Base-by-base conservation (phyloP, 2,113 vertebrate species). In the Rhinopomastus cyanomelas region DNA sequence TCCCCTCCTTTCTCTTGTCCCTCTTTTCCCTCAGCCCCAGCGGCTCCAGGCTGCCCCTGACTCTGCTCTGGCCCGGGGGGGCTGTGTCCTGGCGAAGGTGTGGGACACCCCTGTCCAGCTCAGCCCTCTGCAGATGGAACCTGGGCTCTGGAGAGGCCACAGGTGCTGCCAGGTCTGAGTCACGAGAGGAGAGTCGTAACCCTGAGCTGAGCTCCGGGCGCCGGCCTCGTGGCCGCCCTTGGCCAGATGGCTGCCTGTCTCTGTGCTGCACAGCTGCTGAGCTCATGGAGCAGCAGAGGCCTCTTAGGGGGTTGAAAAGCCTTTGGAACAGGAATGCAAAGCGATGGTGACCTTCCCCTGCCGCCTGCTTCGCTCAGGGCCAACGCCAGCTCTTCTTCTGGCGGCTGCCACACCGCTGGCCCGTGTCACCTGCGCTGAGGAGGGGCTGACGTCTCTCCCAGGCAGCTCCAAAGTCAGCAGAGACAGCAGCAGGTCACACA, bases 251-350 rank as follows among this genome's bases (percentile, higher is more conserved):
- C 12, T 48, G 1, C 49, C 6, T 21, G 36, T 49, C 39, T 30
- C 0, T 8, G 73, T 51, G 83, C 76, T 22, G 91, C 89, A 32
- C 87, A 30, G 49, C 80, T 76, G 88, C 67, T 16, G 34, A 7
- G 64, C 36, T 12, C 80, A 3, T 5, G 3, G 71, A 2, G 65
- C 42, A 1, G 0, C 1, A 5, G 27, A 5, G 42, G 0, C 48
- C 71, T 78, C 39, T 1, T 8, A 5, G 51, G 36, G 36, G 22
- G 5, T 0, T 21, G 14, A 2, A 8, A 13, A 46, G 2, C 13
- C 1, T 3, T 0, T 7, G 73, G 64, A 8, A 3, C 13, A 26
- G 32, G 29, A 85, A 32, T 0, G 51, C 67, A 1, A 9, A 66
- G 60, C 0, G 1, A 3, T 3, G 2, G 12, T 23, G 78, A 30